phyloP scores from a whole-genome alignment of 2,888 invertebrate genomes.

The Blastobasis lacticolella region DNA sequence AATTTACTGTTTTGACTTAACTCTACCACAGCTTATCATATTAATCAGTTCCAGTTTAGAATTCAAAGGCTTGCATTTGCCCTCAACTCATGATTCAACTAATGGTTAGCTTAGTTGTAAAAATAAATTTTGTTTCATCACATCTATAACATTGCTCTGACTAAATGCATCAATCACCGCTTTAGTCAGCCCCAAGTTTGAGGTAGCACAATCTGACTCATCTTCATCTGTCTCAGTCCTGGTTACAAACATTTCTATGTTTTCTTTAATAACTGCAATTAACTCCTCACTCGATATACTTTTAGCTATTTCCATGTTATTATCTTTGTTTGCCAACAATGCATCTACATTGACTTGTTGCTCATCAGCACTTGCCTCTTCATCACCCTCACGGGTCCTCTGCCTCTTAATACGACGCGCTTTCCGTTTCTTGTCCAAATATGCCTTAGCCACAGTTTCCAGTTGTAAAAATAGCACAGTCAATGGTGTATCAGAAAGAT shows the following conservation, averaged over 20 bases:
- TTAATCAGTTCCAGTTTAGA: no score
- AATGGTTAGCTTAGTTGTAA: constrained; percentile 33
- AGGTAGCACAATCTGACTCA: constrained; percentile 48
- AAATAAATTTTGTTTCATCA: constrained; percentile 67
- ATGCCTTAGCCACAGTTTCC: constrained; percentile 53
- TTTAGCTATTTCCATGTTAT: constrained; percentile 39
- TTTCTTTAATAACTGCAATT: constrained; percentile 43
- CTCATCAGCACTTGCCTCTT: constrained; percentile 8
- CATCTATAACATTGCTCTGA: constrained; percentile 74
- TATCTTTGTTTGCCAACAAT: constrained; percentile 37
- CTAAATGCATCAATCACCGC: constrained; percentile 79
- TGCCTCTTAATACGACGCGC: constrained; percentile 51
- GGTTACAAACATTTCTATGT: constrained; percentile 33
- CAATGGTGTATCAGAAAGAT: constrained; percentile 58
- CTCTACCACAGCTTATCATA: no score
- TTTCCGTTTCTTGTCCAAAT: constrained; percentile 49
- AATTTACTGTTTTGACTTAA: no score
- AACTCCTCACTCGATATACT: constrained; percentile 38
- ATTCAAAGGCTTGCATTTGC: no score
- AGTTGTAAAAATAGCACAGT: constrained; percentile 59
- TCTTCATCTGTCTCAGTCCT: constrained; percentile 38
- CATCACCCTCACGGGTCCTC: constrained; percentile 43
- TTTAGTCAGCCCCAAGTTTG: constrained; percentile 49
- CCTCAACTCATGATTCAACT: not conserved
- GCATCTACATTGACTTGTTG: constrained; percentile 41